Conservation (phyloP, 2,113 vertebrate species). For the Elephantulus edwardii region DNA sequence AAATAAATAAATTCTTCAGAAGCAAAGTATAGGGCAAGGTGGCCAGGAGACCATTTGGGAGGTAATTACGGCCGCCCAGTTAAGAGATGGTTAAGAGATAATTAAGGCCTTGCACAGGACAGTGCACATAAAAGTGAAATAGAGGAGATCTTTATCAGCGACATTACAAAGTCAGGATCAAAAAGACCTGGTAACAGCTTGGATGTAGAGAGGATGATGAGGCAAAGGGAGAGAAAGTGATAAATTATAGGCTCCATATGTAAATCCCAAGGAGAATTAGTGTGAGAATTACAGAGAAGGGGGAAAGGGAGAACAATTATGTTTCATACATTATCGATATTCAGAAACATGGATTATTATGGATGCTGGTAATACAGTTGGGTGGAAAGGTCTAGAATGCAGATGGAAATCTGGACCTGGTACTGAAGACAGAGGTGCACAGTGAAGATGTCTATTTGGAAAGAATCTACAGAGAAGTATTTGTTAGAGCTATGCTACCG, state of each 20-base stretch:
- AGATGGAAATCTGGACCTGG: neutral
- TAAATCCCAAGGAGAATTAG: neutral
- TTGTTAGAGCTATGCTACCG: neutral
- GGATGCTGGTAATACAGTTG: neutral
- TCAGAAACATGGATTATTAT: neutral
- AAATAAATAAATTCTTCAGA: slow-evolving; percentile 10
- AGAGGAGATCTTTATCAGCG: neutral
- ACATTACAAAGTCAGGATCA: neutral
- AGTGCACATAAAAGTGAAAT: neutral
- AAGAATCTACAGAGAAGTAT: neutral
- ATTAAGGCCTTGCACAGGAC: slow-evolving; percentile 16
- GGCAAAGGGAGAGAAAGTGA: neutral
- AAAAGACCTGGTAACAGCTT: neutral
- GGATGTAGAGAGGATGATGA: neutral
- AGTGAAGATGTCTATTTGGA: neutral
- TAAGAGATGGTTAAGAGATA: slow-evolving; percentile 30
- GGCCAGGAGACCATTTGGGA: neutral
- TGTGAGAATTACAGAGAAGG: neutral
- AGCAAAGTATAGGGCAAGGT: neutral
- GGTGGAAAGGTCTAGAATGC: neutral
- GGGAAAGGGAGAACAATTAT: neutral
- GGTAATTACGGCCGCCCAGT: neutral
- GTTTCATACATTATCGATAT: neutral
- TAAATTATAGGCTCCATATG: neutral
- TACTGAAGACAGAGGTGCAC: slow-evolving; percentile 4